These are phyloP conservation scores for Autographa pulchrina DNA, from an alignment of 2,888 invertebrate species.

Conservation along the genomic window DNA sequence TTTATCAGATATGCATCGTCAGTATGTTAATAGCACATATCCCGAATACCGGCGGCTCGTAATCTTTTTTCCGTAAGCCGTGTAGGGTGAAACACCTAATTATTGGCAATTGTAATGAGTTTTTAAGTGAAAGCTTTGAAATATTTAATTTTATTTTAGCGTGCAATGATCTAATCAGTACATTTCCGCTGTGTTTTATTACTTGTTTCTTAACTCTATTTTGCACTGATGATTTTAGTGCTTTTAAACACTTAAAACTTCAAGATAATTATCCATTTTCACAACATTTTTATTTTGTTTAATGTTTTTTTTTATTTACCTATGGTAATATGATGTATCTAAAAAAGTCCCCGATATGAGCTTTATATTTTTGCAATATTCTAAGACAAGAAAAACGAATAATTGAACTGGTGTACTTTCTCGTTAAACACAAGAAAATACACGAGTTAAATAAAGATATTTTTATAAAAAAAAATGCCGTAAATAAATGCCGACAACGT, in stretches of 20 bases:
- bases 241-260: background rate
- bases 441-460: too few species aligned
- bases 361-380: too few species aligned
- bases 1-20: slow-evolving; percentile 80
- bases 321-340: too few species aligned
- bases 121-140: slow-evolving; percentile 26
- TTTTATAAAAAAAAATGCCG: background rate
- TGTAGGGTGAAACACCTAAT: slow-evolving; percentile 43
- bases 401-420: too few species aligned
- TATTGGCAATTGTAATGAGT: slow-evolving; percentile 33
- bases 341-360: too few species aligned
- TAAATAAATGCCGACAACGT: slow-evolving; percentile 14
- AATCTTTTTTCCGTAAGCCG: slow-evolving; percentile 67
- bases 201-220: background rate
- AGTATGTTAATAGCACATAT: slow-evolving; percentile 85
- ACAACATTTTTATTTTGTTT: background rate
- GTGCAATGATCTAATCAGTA: background rate
- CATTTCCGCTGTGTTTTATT: background rate
- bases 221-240: background rate
- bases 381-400: too few species aligned
- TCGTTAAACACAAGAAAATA: too few species aligned
- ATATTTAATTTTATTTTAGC: background rate
- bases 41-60: slow-evolving; percentile 76
- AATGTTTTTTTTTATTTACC: too few species aligned
- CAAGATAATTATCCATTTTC: background rate